Percentiles rank a stretch among this genome's conserved stretches.
Conservation (phyloP, 64 coral and sea anemone species). For the Acropora yongei region DNA sequence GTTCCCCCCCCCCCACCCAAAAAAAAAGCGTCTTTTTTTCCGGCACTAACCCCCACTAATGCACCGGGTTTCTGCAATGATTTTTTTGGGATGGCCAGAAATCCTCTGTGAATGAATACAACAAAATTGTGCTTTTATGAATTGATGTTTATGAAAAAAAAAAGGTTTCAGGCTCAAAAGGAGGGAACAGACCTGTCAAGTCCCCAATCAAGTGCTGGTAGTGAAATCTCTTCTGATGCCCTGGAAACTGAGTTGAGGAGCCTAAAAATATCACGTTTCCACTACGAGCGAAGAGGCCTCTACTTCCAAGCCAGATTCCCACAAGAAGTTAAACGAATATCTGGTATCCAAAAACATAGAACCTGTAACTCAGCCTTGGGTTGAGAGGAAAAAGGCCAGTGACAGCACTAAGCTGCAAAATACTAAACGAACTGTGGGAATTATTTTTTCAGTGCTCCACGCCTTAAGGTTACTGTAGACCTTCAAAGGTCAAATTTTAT, state of each 20-base stretch:
- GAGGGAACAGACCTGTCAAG: constrained; percentile 38
- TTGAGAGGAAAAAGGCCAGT: constrained; percentile 40
- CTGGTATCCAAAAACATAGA: constrained; percentile 27
- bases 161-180: not conserved
- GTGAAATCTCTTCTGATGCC: constrained; percentile 33
- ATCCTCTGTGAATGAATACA: too few species aligned
- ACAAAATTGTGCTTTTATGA: too few species aligned
- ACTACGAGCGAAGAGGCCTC: constrained; percentile 30
- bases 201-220: constrained; percentile 1
- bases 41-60: not conserved
- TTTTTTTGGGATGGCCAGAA: not conserved
- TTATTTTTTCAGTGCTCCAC: constrained; percentile 54
- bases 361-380: constrained; percentile 49
- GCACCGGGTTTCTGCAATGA: not conserved
- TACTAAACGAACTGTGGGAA: constrained; percentile 43
- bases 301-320: constrained; percentile 6
- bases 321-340: constrained; percentile 49
- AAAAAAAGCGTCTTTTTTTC: not conserved
- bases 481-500: too few species aligned
- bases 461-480: too few species aligned
- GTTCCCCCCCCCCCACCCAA: too few species aligned
- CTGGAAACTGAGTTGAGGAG: constrained; percentile 16
- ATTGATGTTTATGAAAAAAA: too few species aligned
- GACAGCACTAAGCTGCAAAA: constrained; percentile 48
- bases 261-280: constrained; percentile 51